Conservation (phyloP, 2,888 invertebrate genomes). For the Drosophila bunnanda region DNA sequence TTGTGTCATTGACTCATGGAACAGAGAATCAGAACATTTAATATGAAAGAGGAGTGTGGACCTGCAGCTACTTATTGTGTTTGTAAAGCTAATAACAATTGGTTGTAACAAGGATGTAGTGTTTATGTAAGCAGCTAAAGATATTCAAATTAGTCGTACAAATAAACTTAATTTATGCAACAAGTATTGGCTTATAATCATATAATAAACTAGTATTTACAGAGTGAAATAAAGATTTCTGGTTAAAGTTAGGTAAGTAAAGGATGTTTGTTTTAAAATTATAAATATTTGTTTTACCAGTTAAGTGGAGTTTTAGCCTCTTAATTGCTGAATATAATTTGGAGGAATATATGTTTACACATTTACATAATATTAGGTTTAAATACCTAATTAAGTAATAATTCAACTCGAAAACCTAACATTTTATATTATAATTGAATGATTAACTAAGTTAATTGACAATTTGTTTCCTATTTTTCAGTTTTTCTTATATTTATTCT, state of each 20-base stretch:
- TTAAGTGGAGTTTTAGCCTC: neutral
- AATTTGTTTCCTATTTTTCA: neutral
- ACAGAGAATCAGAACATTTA: slow-evolving; percentile 35
- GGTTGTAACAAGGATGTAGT: neutral
- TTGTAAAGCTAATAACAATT: neutral
- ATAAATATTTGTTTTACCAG: neutral
- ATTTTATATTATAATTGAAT: neutral
- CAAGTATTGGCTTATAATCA: neutral
- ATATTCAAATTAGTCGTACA: neutral
- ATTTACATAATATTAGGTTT: neutral
- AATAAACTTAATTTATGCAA: neutral
- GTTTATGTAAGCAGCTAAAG: neutral
- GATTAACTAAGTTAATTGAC: too few relatives aligned
- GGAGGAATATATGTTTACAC: neutral
- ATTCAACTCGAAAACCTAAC: neutral
- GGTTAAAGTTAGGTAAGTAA: neutral
- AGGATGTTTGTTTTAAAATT: neutral
- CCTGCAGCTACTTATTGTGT: slow-evolving; percentile 1
- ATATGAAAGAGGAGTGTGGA: neutral
- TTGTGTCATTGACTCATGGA: slow-evolving; percentile 61
- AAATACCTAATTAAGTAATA: neutral
- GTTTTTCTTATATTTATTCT: neutral
- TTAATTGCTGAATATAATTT: neutral
- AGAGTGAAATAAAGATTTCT: neutral
- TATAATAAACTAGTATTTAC: neutral